These are phyloP conservation scores for Drosophila nigricruria DNA, from an alignment of 2,888 invertebrate genomes.

Conservation along the genomic window DNA sequence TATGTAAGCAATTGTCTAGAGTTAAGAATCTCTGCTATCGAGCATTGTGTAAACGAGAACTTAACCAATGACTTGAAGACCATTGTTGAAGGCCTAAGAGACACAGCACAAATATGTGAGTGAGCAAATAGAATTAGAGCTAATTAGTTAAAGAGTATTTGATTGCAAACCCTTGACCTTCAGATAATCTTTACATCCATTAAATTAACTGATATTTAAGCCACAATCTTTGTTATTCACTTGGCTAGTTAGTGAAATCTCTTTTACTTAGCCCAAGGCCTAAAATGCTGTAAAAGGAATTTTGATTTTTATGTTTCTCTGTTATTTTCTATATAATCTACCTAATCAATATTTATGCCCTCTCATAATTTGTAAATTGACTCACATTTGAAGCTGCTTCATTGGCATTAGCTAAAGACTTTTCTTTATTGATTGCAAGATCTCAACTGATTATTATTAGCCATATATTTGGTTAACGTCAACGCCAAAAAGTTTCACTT, in stretches of 20 bases:
- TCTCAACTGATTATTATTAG: constrained; percentile 29
- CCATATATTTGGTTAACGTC: constrained; percentile 29
- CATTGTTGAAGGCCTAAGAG: neutral
- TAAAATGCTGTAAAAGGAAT: no score
- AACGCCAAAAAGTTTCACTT: constrained; percentile 70
- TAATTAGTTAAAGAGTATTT: neutral
- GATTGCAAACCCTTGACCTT: neutral
- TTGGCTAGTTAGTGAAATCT: no score
- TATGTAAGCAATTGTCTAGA: constrained; percentile 29
- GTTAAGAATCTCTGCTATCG: constrained; percentile 16
- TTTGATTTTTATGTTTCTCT: no score
- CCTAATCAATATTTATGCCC: neutral
- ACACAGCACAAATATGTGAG: neutral
- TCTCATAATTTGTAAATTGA: neutral
- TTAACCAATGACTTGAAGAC: neutral
- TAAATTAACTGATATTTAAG: neutral
- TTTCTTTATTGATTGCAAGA: constrained; percentile 9
- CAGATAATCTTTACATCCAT: neutral
- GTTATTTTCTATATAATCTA: no score
- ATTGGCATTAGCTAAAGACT: constrained; percentile 7
- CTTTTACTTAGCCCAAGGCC: no score
- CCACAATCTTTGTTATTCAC: neutral
- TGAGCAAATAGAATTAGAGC: neutral
- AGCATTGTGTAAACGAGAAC: neutral
- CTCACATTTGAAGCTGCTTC: neutral